Percentiles rank a stretch among this genome's conserved stretches.
These are phyloP conservation scores for Shinisaurus crocodilurus DNA, from an alignment of 2,113 vertebrate species.

Conservation along the genomic window DNA sequence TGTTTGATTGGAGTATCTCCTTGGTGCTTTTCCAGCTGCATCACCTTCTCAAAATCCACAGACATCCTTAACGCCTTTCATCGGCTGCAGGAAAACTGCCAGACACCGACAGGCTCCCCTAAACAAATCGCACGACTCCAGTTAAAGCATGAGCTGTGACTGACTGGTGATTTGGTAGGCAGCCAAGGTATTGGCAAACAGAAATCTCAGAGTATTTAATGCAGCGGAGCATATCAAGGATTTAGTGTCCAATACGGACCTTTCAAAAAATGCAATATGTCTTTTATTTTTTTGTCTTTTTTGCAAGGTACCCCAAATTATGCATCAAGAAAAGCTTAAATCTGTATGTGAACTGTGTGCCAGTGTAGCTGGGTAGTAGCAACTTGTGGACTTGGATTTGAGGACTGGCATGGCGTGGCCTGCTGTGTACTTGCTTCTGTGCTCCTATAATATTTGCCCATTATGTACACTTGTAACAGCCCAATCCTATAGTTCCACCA, in stretches of 20 bases:
- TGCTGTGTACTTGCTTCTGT: not conserved
- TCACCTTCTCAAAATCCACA: slow-evolving; percentile 62
- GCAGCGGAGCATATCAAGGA: not conserved
- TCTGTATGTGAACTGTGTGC: not conserved
- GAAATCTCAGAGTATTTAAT: fast-evolving
- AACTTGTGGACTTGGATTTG: not conserved
- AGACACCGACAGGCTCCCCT: slow-evolving; percentile 63
- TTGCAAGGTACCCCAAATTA: not conserved
- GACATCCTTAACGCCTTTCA: slow-evolving; percentile 59
- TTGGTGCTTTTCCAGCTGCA: slow-evolving; percentile 55
- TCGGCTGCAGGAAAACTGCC: slow-evolving; percentile 58
- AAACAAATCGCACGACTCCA: slow-evolving; percentile 20
- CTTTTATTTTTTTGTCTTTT: not conserved
- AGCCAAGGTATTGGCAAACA: fast-evolving
- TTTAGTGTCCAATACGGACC: fast-evolving
- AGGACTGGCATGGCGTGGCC: not conserved
- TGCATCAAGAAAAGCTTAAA: not conserved
- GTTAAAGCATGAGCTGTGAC: slow-evolving; percentile 14
- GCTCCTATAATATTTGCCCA: not conserved
- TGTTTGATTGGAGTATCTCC: slow-evolving; percentile 45
- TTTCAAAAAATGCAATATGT: fast-evolving
- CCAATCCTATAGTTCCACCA: not conserved
- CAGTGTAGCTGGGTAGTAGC: not conserved
- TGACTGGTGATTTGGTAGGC: not conserved
- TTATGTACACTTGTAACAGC: not conserved